Conservation (phyloP, 2,797 vertebrate genomes). For the Eleutherodactylus coqui region DNA sequence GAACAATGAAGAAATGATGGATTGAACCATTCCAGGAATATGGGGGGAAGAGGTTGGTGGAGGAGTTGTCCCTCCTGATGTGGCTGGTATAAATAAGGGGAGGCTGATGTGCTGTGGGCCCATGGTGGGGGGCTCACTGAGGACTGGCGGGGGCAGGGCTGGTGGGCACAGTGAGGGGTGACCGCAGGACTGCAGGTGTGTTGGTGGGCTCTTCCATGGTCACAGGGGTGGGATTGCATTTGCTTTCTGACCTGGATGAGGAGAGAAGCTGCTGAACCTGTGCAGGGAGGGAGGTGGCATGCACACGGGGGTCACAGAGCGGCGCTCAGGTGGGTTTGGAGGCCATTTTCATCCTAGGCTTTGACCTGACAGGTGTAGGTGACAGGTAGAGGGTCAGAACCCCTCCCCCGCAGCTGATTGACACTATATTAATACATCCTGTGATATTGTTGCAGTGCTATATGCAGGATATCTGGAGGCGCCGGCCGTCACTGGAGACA, state of each 20-base stretch:
- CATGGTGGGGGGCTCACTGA: not conserved
- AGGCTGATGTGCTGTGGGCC: not conserved
- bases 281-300: constrained; percentile 28
- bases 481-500: not conserved
- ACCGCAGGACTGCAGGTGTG: not conserved
- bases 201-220: constrained; percentile 34
- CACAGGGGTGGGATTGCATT: constrained; percentile 47
- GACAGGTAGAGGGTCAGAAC: not conserved
- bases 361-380: not conserved
- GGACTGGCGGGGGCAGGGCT: not conserved
- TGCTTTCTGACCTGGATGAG: constrained; percentile 42
- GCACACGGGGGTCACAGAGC: not conserved
- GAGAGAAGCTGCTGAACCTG: constrained; percentile 2
- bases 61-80: not conserved
- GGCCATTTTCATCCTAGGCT: not conserved
- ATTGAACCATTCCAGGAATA: not conserved
- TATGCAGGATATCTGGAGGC: not conserved
- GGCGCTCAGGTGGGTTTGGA: not conserved
- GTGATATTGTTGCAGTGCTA: not conserved
- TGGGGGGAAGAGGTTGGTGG: not conserved
- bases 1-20: constrained; percentile 42
- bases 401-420: not conserved
- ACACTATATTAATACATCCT: not conserved
- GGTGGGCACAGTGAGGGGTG: not conserved
- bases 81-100: not conserved